Base-by-base conservation (phyloP, 2,797 vertebrate genomes). In the Alectoris magna region DNA sequence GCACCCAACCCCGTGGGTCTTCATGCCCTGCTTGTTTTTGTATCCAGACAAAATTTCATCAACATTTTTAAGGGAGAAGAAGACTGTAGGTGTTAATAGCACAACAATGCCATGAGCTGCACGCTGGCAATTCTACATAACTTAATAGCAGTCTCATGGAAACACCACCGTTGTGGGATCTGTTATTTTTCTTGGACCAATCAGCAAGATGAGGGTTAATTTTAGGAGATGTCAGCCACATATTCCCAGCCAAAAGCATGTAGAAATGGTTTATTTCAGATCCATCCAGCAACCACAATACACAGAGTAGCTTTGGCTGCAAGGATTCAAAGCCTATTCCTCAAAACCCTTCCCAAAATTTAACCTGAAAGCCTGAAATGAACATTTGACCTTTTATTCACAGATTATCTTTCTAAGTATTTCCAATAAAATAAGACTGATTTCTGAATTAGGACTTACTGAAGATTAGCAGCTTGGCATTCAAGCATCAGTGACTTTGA, bases 381-480 rank as follows among this genome's bases (percentile, higher is more conserved):
- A 89, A 43, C 11, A 36, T 69, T 64, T 72, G 7, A 55, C n/a
- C 66, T 80, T 21, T 26, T 29, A 53, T 39, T 22, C 53, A 38
- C 48, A 59, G 56, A 51, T 56, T 55, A 12, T 39, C 38, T 79
- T 73, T 68, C 36, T 51, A 78, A 84, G 46, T 34, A 31, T 62
- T 84, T 58, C 4, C 38, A 4, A 36, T 49, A 71, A 90, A 23
- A 43, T 10, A 18, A 0, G 0, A 18, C n/a, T 56, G n/a, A 73
- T 86, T 91, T 86, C 51, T 81, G 43, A 78, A 34, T 26, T 56
- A 70, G 68, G n/a, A 41, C 10, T 91, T 80, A 18, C 8, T 60
- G 36, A 82, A 53, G 56, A 41, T 53, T 81, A 68, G 56, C 51
- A 84, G 70, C 67, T 86, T 86, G 85, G 34, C 17, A 39, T 87